phyloP scores from a whole-genome alignment of 2,888 invertebrate species.

The Drosophila neoperkinsi region DNA sequence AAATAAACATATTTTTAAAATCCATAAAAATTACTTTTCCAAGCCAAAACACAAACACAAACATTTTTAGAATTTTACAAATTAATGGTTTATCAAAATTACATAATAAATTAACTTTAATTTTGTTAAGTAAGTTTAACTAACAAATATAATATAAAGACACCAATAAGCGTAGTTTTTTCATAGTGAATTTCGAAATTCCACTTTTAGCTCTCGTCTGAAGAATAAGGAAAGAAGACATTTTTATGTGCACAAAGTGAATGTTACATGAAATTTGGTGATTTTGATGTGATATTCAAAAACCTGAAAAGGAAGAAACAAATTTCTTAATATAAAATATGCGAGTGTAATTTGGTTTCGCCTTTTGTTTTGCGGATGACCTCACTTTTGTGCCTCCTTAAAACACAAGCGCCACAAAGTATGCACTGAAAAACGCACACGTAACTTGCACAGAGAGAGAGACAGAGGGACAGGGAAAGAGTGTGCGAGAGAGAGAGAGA shows the following conservation, averaged over 20 bases:
- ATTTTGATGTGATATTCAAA: neutral
- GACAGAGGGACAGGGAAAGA: neutral
- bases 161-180: accelerated
- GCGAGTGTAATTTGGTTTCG: neutral
- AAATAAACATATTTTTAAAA: neutral
- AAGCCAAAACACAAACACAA: neutral
- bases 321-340: neutral
- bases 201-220: neutral
- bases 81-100: neutral
- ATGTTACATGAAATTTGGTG: neutral
- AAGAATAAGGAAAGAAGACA: neutral
- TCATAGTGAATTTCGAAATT: neutral
- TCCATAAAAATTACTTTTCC: neutral
- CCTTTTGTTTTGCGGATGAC: conserved; percentile 30
- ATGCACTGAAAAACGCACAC: conserved; percentile 23
- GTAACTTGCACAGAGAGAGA: neutral
- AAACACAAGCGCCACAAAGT: conserved; percentile 26
- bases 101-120: neutral
- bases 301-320: neutral
- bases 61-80: neutral
- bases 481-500: neutral
- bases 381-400: conserved; percentile 32
- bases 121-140: neutral
- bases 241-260: neutral
- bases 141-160: neutral